Percentiles rank a stretch among this genome's conserved stretches.
Conservation (phyloP, 2,797 vertebrate species). For the Apogon talboti region DNA sequence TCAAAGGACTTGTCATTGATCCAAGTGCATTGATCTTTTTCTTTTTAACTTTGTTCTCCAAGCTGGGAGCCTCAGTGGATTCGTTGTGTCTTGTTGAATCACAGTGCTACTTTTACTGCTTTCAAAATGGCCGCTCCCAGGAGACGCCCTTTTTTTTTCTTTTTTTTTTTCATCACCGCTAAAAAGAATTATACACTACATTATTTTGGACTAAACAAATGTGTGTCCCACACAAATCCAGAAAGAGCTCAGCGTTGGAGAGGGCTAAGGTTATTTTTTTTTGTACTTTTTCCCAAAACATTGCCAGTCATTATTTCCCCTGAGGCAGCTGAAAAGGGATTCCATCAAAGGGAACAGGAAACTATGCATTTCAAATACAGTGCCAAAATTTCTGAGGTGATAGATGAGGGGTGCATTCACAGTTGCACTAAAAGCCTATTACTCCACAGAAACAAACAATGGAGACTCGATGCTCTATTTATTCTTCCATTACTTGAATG, state of each 20-base stretch:
- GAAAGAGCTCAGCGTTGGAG: constrained; percentile 45
- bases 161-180: constrained; percentile 27
- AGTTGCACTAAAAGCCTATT: constrained; percentile 72
- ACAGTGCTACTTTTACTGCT: constrained; percentile 43
- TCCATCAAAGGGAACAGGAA: constrained; percentile 81
- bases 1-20: constrained; percentile 64
- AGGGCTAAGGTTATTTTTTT: constrained; percentile 28
- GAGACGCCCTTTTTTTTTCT: constrained; percentile 11
- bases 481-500: constrained; percentile 64
- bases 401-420: constrained; percentile 53
- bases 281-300: constrained; percentile 57
- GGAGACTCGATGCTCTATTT: constrained; percentile 60
- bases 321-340: constrained; percentile 72
- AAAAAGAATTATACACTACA: constrained; percentile 44
- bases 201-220: constrained; percentile 66
- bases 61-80: constrained; percentile 39
- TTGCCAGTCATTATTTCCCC: constrained; percentile 79
- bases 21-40: constrained; percentile 50
- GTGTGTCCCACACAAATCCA: constrained; percentile 45
- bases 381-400: constrained; percentile 66
- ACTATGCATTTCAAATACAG: constrained; percentile 85
- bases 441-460: constrained; percentile 71
- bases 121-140: constrained; percentile 68
- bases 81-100: constrained; percentile 50
- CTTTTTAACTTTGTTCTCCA: constrained; percentile 48